phyloP scores from a whole-genome alignment of 2,888 invertebrate species.

The Microctonus brassicae region DNA sequence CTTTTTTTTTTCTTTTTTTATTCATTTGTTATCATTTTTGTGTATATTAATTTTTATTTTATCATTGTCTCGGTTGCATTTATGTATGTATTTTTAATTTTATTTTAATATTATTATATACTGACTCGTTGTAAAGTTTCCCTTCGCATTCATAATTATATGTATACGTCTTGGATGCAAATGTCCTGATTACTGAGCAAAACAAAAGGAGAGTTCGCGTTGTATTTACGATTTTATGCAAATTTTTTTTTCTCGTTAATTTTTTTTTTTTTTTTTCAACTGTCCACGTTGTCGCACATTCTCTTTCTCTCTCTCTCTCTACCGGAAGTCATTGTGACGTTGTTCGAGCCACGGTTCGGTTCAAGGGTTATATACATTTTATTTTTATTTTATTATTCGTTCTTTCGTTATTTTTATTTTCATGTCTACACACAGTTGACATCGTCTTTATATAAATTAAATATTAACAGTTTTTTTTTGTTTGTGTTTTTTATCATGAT shows the following conservation, averaged over 20 bases:
- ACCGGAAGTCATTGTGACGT: conserved; percentile 52
- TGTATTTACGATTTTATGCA: conserved; percentile 53
- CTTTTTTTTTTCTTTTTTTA: too few relatives aligned
- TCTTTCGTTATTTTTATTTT: conserved; percentile 27
- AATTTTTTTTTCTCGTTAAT: conserved; percentile 40
- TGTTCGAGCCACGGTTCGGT: conserved; percentile 39
- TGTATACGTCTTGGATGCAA: conserved; percentile 45
- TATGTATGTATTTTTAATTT: too few relatives aligned
- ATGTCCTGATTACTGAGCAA: conserved; percentile 50
- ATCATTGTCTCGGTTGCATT: too few relatives aligned
- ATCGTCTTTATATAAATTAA: conserved; percentile 4
- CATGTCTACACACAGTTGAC: too few relatives aligned
- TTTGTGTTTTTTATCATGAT: too few relatives aligned
- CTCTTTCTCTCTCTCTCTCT: conserved; percentile 36
- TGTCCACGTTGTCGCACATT: conserved; percentile 21
- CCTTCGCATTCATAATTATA: conserved; percentile 1
- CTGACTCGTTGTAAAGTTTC: background rate
- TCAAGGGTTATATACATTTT: conserved; percentile 50
- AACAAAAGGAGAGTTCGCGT: conserved; percentile 41
- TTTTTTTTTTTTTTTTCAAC: conserved; percentile 16
- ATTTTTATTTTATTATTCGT: conserved; percentile 18
- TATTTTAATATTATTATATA: too few relatives aligned
- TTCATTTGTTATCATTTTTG: too few relatives aligned
- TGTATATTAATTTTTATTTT: too few relatives aligned
- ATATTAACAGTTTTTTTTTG: too few relatives aligned